phyloP scores from a whole-genome alignment of 1,140 invertebrate genomes.

The Caerostris darwini region DNA sequence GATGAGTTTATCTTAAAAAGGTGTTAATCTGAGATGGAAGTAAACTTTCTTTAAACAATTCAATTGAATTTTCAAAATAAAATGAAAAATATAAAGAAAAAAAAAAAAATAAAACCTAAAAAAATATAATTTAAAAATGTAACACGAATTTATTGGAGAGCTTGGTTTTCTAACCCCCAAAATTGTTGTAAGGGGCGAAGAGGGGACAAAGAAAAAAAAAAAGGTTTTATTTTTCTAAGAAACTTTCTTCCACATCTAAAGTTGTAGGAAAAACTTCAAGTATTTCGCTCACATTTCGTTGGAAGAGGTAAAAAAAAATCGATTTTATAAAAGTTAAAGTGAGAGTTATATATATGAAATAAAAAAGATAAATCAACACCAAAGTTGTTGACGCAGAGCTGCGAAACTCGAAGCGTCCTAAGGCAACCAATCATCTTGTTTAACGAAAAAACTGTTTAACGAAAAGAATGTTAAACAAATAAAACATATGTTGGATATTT shows the following conservation, averaged over 20 bases:
- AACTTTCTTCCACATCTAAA: neutral
- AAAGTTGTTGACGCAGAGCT: neutral
- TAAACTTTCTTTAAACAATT: no score
- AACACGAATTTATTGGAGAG: neutral
- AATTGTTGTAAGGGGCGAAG: neutral
- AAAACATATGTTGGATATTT: neutral
- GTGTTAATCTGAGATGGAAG: no score
- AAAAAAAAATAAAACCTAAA: no score
- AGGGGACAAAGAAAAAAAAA: neutral
- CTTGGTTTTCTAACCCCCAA: neutral
- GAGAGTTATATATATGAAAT: neutral
- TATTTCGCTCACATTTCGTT: slow-evolving; percentile 29
- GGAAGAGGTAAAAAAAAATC: slow-evolving; percentile 7
- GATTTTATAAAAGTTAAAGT: slow-evolving; percentile 38
- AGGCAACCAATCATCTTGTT: neutral
- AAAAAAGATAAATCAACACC: slow-evolving; percentile 58
- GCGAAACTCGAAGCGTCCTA: neutral
- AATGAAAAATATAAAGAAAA: no score
- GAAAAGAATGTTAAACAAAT: slow-evolving; percentile 16
- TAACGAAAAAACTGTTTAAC: neutral
- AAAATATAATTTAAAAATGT: no score
- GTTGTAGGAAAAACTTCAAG: slow-evolving; percentile 3
- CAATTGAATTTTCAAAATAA: no score
- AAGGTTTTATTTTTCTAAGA: neutral
- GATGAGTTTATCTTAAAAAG: no score